Evolutionary conservation across 2,888 invertebrate species (phyloP), one percentile per base, ranked within the genome.

Genomic region (Diaphora mendica): DNA sequence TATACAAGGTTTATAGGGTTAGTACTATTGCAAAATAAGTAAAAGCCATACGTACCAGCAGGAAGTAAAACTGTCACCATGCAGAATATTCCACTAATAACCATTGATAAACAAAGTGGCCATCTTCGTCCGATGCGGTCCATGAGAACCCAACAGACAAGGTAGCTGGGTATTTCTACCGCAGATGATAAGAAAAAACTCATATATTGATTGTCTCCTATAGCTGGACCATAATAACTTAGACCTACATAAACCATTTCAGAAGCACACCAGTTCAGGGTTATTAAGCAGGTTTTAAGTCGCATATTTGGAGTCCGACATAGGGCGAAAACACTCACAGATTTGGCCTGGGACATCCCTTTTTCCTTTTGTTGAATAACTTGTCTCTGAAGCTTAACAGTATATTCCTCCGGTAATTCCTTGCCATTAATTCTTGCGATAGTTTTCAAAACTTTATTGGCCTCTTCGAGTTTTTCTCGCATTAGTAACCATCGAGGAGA

Each of bases 211-310:
- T 98, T 98, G 86, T 96, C 97, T 17, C 99, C 99, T 71, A 99
- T 96, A 1, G 98, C 97, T 17, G 99, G 98, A 0, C 98, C 98
- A 86, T 99, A 99, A 89, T 99, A 98, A 82, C 98, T 98, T 62
- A 99, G 95, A 0, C 99, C 99, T 30, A 99, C 97, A 88, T 99
- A 99, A 3, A 99, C 99, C 91, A 98, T 98, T 88, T 98, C 98
- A 85, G 98, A 99, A 69, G 98, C 98, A 90, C 99, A 98, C 98
- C 98, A 98, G 90, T 98, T 98, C 35, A 98, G 91, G 0, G 98
- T 98, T 72, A 98, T 98, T 71, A 98, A 93, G 81, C 97, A 96
- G 0, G 99, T 99, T 92, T 98, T 99, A 23, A 98, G 93, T 67
- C 99, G 96, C 97, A 99, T 98, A 89, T 99, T 99, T 2, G 98